Conservation (phyloP, 2,113 vertebrate genomes). For the Myocastor coypus region DNA sequence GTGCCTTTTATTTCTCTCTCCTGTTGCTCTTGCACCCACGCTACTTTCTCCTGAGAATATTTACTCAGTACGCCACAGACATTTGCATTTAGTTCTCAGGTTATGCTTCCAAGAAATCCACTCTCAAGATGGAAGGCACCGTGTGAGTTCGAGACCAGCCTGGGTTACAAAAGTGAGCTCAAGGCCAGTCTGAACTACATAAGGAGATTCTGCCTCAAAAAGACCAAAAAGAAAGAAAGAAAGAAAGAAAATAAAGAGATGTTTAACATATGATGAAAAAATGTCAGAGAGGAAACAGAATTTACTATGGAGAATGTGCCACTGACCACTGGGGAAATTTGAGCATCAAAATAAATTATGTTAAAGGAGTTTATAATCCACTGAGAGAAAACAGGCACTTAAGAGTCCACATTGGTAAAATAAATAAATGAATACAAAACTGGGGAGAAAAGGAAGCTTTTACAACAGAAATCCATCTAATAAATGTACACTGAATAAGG, state of each 20-base stretch:
- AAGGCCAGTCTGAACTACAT: too few species aligned
- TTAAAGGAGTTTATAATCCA: not conserved
- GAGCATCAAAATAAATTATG: not conserved
- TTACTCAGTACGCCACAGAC: not conserved
- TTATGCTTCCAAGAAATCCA: not conserved
- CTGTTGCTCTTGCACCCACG: not conserved
- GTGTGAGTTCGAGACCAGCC: too few species aligned
- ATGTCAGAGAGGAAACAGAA: not conserved
- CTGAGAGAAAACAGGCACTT: not conserved
- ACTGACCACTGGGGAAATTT: not conserved
- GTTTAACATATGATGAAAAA: not conserved
- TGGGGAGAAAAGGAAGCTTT: not conserved
- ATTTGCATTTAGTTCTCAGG: not conserved
- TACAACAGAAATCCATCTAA: not conserved
- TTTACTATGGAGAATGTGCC: too few species aligned
- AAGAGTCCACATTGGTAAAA: not conserved
- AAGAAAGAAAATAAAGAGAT: not conserved
- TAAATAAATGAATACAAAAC: not conserved
- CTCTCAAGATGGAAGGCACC: not conserved
- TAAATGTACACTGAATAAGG: not conserved
- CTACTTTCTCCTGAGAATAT: not conserved
- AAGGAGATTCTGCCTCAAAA: too few species aligned
- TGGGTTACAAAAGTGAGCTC: too few species aligned
- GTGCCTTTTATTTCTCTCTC: accelerated
- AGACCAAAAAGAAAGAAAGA: too few species aligned